Conservation (phyloP, 2,888 invertebrate genomes). For the Rhorus exstirpatorius region DNA sequence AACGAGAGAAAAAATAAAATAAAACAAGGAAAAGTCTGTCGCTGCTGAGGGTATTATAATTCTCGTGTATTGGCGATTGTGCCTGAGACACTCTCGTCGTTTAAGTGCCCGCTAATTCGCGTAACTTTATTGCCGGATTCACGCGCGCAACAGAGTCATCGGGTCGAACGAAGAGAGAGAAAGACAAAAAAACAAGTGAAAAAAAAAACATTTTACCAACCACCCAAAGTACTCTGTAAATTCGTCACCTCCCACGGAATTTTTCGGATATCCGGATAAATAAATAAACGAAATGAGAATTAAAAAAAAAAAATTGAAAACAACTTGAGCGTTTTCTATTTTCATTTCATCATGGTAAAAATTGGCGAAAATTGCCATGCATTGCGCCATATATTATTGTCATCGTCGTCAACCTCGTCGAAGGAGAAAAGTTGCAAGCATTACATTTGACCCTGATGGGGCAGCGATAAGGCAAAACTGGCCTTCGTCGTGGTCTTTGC, state of each 20-base stretch:
- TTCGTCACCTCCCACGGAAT: slow-evolving; percentile 54
- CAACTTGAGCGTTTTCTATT: neutral
- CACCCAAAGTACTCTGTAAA: neutral
- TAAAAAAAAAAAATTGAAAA: slow-evolving; percentile 8
- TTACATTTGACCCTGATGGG: neutral
- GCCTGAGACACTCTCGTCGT: slow-evolving; percentile 37
- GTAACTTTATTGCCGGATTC: slow-evolving; percentile 66
- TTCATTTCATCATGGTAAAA: neutral
- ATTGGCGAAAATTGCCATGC: too few species aligned
- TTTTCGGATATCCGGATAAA: slow-evolving; percentile 31
- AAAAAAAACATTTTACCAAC: slow-evolving; percentile 3
- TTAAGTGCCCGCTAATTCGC: slow-evolving; percentile 71
- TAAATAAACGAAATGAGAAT: neutral
- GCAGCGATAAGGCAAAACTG: neutral
- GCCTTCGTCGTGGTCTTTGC: neutral
- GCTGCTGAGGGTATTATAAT: slow-evolving; percentile 54
- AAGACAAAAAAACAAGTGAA: neutral
- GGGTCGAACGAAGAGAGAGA: slow-evolving; percentile 21
- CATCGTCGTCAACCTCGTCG: neutral
- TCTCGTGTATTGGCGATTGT: slow-evolving; percentile 62
- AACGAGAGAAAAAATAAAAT: slow-evolving; percentile 5
- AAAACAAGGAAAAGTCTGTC: slow-evolving; percentile 9
- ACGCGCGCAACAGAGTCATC: slow-evolving; percentile 53
- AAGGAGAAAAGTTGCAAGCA: slow-evolving; percentile 9
- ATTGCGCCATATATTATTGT: neutral